These are phyloP conservation scores for Spisula solida DNA, from an alignment of 2,888 invertebrate genomes.

Conservation along the genomic window DNA sequence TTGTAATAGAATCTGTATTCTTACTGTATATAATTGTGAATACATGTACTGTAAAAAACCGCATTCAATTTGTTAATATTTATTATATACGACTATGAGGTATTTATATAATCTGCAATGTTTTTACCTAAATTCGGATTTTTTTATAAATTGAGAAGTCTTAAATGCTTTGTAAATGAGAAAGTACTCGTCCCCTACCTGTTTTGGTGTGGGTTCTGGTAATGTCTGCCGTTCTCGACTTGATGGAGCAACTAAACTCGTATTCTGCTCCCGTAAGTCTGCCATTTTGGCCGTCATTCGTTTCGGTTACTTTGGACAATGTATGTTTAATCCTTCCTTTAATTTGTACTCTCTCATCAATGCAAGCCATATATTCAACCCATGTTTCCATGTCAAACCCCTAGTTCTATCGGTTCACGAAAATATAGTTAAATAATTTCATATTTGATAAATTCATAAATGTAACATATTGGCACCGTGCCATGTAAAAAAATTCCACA, in stretches of 20 bases:
- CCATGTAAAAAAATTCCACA: not conserved
- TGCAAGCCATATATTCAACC: not conserved
- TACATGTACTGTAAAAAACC: no score
- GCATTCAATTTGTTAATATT: no score
- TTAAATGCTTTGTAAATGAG: no score
- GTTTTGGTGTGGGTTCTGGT: not conserved
- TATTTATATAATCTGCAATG: no score
- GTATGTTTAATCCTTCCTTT: not conserved
- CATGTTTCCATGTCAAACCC: not conserved
- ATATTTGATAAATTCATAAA: not conserved
- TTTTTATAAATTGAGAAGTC: no score
- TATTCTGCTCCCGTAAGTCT: not conserved
- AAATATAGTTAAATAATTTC: not conserved
- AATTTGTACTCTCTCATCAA: not conserved
- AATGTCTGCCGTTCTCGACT: not conserved
- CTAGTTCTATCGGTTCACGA: not conserved
- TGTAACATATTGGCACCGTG: no score
- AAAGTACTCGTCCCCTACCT: not conserved
- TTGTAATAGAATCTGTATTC: no score
- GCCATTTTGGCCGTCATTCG: constrained; percentile 2
- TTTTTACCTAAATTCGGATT: no score
- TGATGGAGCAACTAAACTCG: not conserved
- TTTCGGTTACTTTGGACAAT: not conserved
- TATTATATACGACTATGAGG: no score
- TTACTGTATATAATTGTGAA: no score